Conservation (phyloP, 2,888 invertebrate genomes). For the Brachynemurus nebulosus region DNA sequence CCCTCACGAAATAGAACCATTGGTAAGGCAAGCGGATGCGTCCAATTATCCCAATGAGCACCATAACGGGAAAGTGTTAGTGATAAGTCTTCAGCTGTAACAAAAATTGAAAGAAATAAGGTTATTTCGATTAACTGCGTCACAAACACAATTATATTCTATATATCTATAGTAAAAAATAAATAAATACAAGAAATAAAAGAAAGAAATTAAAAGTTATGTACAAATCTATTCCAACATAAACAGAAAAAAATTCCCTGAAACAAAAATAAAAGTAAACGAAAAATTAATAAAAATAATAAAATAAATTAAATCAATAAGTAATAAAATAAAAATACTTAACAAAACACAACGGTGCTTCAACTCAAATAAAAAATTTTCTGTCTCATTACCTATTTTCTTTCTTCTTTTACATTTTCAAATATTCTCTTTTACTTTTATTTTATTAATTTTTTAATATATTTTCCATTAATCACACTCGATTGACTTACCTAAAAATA, state of each 20-base stretch:
- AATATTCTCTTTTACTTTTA: background rate
- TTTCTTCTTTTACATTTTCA: background rate
- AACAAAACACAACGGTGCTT: background rate
- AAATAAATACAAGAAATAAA: slow-evolving; percentile 3
- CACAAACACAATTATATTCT: no score
- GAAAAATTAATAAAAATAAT: background rate
- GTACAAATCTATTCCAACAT: background rate
- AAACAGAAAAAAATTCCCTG: background rate
- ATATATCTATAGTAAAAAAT: no score
- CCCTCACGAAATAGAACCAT: slow-evolving; percentile 46
- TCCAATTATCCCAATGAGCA: slow-evolving; percentile 60
- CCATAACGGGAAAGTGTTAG: slow-evolving; percentile 33
- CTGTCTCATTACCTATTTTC: background rate
- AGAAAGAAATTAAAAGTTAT: slow-evolving; percentile 5
- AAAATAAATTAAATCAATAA: background rate
- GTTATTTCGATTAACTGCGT: no score
- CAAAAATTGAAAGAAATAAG: no score
- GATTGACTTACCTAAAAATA: slow-evolving; percentile 2
- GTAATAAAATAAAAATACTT: background rate
- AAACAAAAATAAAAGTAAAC: background rate
- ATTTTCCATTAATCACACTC: background rate
- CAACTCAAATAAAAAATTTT: background rate
- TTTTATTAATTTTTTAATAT: background rate
- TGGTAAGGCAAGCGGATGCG: slow-evolving; percentile 58
- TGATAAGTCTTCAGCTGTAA: slow-evolving; percentile 55